Percentiles rank a stretch among this genome's conserved stretches.
These are phyloP conservation scores for Geotrupes spiniger DNA, from an alignment of 2,888 invertebrate species.

Conservation along the genomic window DNA sequence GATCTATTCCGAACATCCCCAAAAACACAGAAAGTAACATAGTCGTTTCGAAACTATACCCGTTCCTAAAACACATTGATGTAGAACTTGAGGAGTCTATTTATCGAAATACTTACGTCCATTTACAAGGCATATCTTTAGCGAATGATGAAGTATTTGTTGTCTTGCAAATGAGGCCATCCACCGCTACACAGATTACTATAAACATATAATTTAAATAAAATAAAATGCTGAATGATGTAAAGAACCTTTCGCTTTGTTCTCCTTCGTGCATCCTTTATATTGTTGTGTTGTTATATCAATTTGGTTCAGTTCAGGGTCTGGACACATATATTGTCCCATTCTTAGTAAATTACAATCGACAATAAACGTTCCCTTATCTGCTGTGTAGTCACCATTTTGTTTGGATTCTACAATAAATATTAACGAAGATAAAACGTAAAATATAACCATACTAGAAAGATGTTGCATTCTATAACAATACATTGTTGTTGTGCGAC, in stretches of 20 bases:
- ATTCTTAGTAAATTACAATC: conserved; percentile 72
- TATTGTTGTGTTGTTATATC: conserved; percentile 89
- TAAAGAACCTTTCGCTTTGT: conserved; percentile 70
- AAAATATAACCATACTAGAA: too few relatives aligned
- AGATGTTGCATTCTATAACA: too few relatives aligned
- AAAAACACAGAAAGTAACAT: conserved; percentile 91
- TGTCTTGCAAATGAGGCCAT: conserved; percentile 77
- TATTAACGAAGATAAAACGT: too few relatives aligned
- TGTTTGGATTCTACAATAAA: background rate
- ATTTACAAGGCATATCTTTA: conserved; percentile 83
- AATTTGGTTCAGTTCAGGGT: conserved; percentile 72
- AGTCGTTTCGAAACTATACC: conserved; percentile 89
- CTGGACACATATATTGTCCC: conserved; percentile 82
- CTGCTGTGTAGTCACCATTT: background rate
- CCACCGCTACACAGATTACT: conserved; percentile 82
- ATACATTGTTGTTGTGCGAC: too few relatives aligned
- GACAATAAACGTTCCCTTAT: conserved; percentile 35
- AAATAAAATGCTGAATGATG: background rate
- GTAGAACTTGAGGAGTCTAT: background rate
- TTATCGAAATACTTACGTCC: conserved; percentile 71
- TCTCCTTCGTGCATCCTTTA: conserved; percentile 73
- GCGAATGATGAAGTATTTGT: conserved; percentile 78
- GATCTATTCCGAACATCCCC: conserved; percentile 96
- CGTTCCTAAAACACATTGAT: conserved; percentile 67
- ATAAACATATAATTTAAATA: conserved; percentile 35